These are phyloP conservation scores for Ceyx melanurus DNA, from an alignment of 2,113 vertebrate species.

Conservation along the genomic window DNA sequence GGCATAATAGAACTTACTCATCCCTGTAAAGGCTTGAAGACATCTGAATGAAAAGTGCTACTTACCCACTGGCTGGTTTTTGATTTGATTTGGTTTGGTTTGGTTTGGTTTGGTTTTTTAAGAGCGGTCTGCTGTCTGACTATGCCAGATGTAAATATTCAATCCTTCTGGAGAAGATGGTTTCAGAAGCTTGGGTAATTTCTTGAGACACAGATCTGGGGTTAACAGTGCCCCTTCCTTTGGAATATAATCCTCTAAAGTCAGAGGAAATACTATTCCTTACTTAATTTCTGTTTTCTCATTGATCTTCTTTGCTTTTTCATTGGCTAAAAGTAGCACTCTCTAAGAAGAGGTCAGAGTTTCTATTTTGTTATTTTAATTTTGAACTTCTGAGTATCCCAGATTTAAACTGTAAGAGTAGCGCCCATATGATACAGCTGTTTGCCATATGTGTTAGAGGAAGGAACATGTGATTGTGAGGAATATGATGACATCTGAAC, in stretches of 20 bases:
- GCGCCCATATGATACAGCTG: neutral
- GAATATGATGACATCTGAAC: conserved; percentile 41
- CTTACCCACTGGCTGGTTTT: neutral
- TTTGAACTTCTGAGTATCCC: neutral
- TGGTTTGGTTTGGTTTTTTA: neutral
- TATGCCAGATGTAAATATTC: neutral
- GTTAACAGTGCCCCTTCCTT: neutral
- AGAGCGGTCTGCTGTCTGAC: neutral
- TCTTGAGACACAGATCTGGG: neutral
- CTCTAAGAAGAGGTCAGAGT: neutral
- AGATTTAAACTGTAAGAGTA: neutral
- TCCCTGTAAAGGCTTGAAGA: neutral
- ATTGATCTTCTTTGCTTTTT: neutral
- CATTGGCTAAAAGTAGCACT: neutral
- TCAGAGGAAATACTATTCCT: neutral
- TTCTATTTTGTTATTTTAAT: conserved; percentile 3
- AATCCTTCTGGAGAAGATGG: neutral
- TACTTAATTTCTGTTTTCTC: neutral
- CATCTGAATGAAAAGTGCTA: neutral
- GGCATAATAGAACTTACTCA: neutral
- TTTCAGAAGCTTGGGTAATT: neutral
- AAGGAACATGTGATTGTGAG: conserved; percentile 26
- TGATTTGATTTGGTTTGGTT: no score
- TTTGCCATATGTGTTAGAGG: conserved; percentile 35
- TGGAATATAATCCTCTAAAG: neutral